A percentile compares a stretch with the other conserved stretches of the same genome.
Conservation (phyloP, 2,797 vertebrate genomes). For the Pangasius macronema region DNA sequence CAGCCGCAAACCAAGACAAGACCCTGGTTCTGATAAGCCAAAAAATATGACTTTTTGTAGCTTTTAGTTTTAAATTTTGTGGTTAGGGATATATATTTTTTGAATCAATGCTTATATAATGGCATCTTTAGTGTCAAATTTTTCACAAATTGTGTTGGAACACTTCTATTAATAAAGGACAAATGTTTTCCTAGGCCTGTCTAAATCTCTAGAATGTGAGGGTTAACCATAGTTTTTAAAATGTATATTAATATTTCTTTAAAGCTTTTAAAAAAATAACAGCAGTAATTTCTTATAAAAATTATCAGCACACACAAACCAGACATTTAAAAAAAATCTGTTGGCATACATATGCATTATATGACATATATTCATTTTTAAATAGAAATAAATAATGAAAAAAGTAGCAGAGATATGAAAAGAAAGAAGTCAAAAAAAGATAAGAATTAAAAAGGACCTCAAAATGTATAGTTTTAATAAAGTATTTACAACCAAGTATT, state of each 20-base stretch:
- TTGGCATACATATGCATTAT: neutral
- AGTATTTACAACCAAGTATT: neutral
- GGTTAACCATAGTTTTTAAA: neutral
- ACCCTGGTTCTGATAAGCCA: no score
- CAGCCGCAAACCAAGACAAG: no score
- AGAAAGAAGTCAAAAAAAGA: neutral
- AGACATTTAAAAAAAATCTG: neutral
- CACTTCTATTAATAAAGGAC: neutral
- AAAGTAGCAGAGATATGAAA: neutral
- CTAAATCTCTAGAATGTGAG: neutral
- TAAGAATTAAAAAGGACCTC: neutral
- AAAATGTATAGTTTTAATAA: neutral
- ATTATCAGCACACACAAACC: neutral
- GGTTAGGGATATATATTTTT: no score
- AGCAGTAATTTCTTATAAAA: neutral
- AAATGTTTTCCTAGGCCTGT: neutral
- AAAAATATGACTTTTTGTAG: no score
- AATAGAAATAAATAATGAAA: neutral
- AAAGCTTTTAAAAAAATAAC: neutral
- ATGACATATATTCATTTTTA: neutral
- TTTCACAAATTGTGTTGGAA: no score
- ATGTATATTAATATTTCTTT: neutral
- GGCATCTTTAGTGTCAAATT: no score
- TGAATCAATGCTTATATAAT: no score
- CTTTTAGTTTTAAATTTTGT: no score